These are phyloP conservation scores for Pycnomerus fuliginosus DNA, from an alignment of 2,888 invertebrate species.

Conservation along the genomic window DNA sequence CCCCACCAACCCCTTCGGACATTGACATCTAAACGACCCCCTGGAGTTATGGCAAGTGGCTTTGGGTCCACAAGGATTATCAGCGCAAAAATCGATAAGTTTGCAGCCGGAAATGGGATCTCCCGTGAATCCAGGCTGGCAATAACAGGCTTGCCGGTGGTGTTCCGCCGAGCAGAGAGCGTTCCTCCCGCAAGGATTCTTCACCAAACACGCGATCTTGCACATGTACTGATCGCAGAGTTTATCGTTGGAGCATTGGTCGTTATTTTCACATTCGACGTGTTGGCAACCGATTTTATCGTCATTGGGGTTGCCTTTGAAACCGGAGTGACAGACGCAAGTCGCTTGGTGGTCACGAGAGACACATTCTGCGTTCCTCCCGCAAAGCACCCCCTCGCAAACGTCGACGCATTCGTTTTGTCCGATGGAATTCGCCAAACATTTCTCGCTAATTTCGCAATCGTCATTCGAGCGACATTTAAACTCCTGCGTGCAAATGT, in stretches of 20 bases:
- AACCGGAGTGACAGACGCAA: constrained; percentile 78
- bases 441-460: constrained; percentile 73
- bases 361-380: constrained; percentile 79
- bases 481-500: constrained; percentile 80
- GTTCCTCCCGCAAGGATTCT: constrained; percentile 83
- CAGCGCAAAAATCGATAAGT: constrained; percentile 75
- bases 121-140: constrained; percentile 86
- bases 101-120: constrained; percentile 71
- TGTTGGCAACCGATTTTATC: constrained; percentile 77
- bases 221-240: constrained; percentile 81
- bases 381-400: constrained; percentile 74
- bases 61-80: constrained; percentile 77
- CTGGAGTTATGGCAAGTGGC: constrained; percentile 78
- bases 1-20: constrained; percentile 77
- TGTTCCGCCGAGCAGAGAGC: constrained; percentile 82
- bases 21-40: constrained; percentile 77
- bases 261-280: constrained; percentile 71
- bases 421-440: constrained; percentile 67
- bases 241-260: constrained; percentile 79
- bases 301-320: constrained; percentile 70
- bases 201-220: constrained; percentile 79
- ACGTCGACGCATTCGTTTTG: constrained; percentile 75
- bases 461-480: constrained; percentile 73
- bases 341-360: constrained; percentile 71
- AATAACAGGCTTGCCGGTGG: constrained; percentile 77